Conservation (phyloP, 2,888 invertebrate genomes). For the Latrodectus elegans region DNA sequence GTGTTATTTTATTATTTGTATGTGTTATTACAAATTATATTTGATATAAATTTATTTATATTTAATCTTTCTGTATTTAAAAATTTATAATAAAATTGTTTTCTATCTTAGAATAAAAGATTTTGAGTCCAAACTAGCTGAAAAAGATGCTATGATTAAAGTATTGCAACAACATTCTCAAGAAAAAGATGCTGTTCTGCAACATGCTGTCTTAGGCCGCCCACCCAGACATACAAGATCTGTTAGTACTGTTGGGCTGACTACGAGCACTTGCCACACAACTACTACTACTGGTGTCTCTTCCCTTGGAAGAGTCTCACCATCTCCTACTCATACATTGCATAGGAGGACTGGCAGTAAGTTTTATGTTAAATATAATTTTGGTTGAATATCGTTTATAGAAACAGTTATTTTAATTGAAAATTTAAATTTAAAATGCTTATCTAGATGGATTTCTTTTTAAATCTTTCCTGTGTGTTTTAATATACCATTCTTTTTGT, state of each 20-base stretch:
- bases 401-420: neutral
- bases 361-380: neutral
- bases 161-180: constrained; percentile 81
- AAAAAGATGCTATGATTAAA: constrained; percentile 91
- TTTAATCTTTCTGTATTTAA: too few relatives aligned
- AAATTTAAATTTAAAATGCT: too few relatives aligned
- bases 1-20: too few relatives aligned
- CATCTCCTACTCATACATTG: constrained; percentile 52
- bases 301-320: constrained; percentile 57
- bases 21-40: too few relatives aligned
- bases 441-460: neutral
- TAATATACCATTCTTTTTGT: neutral
- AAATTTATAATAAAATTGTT: too few relatives aligned
- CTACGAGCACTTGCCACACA: constrained; percentile 63
- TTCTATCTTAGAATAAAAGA: constrained; percentile 81
- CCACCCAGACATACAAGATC: constrained; percentile 70
- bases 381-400: neutral
- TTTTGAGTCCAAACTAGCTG: constrained; percentile 89
- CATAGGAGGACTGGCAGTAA: constrained; percentile 55
- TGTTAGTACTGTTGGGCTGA: constrained; percentile 71
- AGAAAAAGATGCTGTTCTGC: constrained; percentile 72
- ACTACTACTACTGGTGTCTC: constrained; percentile 63
- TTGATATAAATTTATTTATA: too few relatives aligned
- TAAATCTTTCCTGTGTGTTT: neutral
- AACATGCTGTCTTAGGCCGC: constrained; percentile 72